These are phyloP conservation scores for Lasioglossum figueresi DNA, from an alignment of 2,888 invertebrate species.

Conservation along the genomic window DNA sequence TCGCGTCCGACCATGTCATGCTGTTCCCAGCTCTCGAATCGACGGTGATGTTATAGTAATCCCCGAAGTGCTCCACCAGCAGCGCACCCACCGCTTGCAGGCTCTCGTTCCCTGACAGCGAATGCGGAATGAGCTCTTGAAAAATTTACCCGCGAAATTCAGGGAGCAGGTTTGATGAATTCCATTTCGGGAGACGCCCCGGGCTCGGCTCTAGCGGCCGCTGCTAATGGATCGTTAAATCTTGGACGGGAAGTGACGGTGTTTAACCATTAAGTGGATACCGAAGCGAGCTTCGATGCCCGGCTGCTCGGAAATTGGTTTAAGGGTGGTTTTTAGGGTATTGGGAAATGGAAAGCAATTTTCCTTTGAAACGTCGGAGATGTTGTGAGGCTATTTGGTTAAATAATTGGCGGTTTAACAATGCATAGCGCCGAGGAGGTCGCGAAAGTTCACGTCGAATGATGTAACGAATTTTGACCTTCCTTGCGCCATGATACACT, in stretches of 20 bases:
- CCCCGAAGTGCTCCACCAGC: constrained; percentile 37
- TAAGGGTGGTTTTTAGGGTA: background rate
- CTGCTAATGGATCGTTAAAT: background rate
- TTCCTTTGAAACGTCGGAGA: background rate
- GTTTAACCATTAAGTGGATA: background rate
- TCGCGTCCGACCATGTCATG: constrained; percentile 30
- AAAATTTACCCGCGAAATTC: background rate
- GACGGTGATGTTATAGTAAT: constrained; percentile 16
- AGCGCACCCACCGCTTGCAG: constrained; percentile 13
- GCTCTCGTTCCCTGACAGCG: constrained; percentile 21
- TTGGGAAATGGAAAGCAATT: background rate
- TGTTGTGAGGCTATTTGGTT: background rate
- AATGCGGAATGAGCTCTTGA: background rate
- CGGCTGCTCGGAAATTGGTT: background rate
- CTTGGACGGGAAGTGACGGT: background rate
- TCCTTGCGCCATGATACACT: too few relatives aligned
- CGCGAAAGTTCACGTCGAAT: background rate
- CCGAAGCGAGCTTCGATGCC: background rate
- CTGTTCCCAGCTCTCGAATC: constrained; percentile 1
- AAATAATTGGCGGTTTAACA: background rate
- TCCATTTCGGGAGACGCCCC: background rate
- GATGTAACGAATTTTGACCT: background rate
- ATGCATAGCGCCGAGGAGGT: background rate
- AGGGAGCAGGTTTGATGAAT: background rate
- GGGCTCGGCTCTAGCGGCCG: background rate